These are phyloP conservation scores for Crenichthys baileyi DNA, from an alignment of 2,797 vertebrate genomes.

Conservation along the genomic window DNA sequence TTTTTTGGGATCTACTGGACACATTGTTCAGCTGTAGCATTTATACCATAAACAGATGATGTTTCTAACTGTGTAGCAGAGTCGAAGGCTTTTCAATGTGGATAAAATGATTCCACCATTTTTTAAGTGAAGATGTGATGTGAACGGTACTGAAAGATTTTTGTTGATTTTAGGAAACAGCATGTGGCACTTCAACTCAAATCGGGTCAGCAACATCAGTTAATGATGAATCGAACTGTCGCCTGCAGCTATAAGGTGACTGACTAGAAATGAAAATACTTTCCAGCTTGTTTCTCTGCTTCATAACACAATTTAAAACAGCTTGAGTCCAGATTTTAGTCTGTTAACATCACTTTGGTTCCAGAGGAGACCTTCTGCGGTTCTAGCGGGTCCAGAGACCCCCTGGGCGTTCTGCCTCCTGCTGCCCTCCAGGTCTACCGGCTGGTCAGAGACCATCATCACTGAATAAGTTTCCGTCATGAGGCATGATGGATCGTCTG, in stretches of 20 bases:
- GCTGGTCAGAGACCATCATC: slow-evolving; percentile 91
- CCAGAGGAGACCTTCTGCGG: slow-evolving; percentile 75
- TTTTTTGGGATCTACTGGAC: too few species aligned
- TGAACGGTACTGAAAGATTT: neutral
- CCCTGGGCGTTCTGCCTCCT: slow-evolving; percentile 52
- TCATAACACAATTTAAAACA: slow-evolving; percentile 68
- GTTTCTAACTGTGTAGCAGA: neutral
- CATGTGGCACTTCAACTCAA: neutral
- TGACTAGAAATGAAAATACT: too few species aligned
- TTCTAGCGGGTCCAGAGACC: slow-evolving; percentile 45
- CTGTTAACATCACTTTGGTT: slow-evolving; percentile 75
- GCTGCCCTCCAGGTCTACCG: slow-evolving; percentile 78
- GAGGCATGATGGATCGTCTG: slow-evolving; percentile 89
- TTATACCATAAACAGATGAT: neutral
- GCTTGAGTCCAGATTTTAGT: slow-evolving; percentile 80
- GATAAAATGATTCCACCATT: neutral
- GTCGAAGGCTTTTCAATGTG: neutral
- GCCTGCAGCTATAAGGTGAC: too few species aligned
- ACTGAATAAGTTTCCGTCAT: slow-evolving; percentile 87
- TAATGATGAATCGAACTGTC: too few species aligned
- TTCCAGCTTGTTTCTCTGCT: neutral
- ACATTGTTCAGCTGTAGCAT: neutral
- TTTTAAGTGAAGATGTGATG: neutral
- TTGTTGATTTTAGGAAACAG: neutral
- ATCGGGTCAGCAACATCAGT: too few species aligned